Percentiles rank a stretch among this genome's conserved stretches.
phyloP scores from a whole-genome alignment of 1,140 invertebrate species.

The Telenomus remus region DNA sequence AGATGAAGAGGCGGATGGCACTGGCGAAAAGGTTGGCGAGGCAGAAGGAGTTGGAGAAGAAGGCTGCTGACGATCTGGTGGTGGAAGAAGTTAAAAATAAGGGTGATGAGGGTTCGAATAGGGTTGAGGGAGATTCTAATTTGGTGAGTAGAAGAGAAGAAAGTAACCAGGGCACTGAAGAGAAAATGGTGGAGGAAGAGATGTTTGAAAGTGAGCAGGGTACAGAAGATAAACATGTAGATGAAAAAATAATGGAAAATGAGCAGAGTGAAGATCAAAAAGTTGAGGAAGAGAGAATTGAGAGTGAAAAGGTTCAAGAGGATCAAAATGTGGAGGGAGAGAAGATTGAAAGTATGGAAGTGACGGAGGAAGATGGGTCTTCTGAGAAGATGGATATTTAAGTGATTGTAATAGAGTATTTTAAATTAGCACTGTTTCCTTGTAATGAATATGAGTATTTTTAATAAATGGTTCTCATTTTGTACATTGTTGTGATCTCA shows the following conservation, averaged over 20 bases:
- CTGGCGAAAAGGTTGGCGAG: conserved; percentile 25
- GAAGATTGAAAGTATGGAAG: conserved; percentile 21
- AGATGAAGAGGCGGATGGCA: conserved; percentile 34
- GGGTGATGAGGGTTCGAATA: background rate
- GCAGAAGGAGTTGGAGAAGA: conserved; percentile 23
- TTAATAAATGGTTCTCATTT: conserved; percentile 11
- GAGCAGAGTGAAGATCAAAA: no score
- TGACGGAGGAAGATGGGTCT: conserved; percentile 3
- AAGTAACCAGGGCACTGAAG: background rate
- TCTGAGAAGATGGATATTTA: conserved; percentile 29
- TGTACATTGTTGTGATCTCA: conserved; percentile 8
- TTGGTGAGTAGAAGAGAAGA: no score
- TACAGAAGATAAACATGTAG: no score
- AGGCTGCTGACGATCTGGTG: background rate
- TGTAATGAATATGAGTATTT: background rate
- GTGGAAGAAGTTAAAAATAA: background rate
- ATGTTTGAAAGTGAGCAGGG: no score
- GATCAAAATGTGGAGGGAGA: background rate
- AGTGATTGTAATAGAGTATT: conserved; percentile 4
- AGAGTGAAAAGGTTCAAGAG: no score
- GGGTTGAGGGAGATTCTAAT: background rate
- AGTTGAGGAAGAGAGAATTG: no score
- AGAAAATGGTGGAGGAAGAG: no score
- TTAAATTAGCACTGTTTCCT: conserved; percentile 6
- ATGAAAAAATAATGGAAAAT: no score